phyloP scores from a whole-genome alignment of 1,140 invertebrate species.

The Carposina sasakii region DNA sequence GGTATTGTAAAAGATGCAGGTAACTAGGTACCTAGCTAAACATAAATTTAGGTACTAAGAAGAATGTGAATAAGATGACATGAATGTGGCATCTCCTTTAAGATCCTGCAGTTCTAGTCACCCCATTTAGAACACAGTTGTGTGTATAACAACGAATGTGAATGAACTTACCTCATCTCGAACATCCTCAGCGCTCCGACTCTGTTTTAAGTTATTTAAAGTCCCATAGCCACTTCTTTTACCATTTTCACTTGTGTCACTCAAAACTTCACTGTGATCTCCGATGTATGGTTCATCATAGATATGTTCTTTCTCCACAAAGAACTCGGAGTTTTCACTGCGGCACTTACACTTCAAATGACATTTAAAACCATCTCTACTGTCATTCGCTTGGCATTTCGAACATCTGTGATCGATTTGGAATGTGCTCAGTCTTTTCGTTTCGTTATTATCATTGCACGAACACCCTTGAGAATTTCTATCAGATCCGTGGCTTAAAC shows the following conservation, averaged over 20 bases:
- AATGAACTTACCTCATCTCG: slow-evolving; percentile 35
- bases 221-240: slow-evolving; percentile 43
- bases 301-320: slow-evolving; percentile 51
- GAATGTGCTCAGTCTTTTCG: slow-evolving; percentile 28
- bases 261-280: slow-evolving; percentile 7
- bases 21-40: too few species aligned
- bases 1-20: too few species aligned
- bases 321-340: slow-evolving; percentile 43
- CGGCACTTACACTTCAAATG: slow-evolving; percentile 59
- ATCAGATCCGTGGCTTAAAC: slow-evolving; percentile 35
- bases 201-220: slow-evolving; percentile 35
- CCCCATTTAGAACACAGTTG: too few species aligned
- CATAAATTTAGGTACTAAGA: too few species aligned
- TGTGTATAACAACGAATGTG: neutral
- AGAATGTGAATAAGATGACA: too few species aligned
- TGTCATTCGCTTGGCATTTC: slow-evolving; percentile 48
- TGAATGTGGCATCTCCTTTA: too few species aligned
- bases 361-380: slow-evolving; percentile 52
- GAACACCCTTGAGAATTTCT: slow-evolving; percentile 26
- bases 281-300: slow-evolving; percentile 52
- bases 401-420: slow-evolving; percentile 38
- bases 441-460: slow-evolving; percentile 28
- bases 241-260: slow-evolving; percentile 12
- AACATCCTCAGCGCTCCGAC: slow-evolving; percentile 53
- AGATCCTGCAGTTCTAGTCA: too few species aligned